These are phyloP conservation scores for Drosophila yooni DNA, from an alignment of 2,888 invertebrate species.

Conservation along the genomic window DNA sequence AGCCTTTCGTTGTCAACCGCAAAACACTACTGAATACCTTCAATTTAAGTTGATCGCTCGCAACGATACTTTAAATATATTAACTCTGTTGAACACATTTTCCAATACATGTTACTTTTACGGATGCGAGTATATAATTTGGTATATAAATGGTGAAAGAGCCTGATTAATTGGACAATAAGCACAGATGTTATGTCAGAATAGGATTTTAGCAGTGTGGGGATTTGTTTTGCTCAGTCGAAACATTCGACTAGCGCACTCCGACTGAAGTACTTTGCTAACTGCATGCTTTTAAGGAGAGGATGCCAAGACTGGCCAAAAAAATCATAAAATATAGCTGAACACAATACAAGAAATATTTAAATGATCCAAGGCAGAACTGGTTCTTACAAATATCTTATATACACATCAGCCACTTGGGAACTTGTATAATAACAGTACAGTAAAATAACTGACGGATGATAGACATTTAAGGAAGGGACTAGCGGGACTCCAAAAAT, in stretches of 20 bases:
- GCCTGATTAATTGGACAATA: not conserved
- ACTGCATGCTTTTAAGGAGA: not conserved
- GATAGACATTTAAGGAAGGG: slow-evolving; percentile 48
- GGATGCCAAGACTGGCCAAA: not conserved
- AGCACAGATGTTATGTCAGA: not conserved
- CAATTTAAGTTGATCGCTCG: not conserved
- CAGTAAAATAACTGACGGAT: slow-evolving; percentile 41
- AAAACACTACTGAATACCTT: not conserved
- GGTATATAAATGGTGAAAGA: not conserved
- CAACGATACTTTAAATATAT: not conserved
- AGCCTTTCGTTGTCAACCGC: slow-evolving; percentile 6
- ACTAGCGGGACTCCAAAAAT: slow-evolving; percentile 17
- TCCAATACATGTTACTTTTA: not conserved
- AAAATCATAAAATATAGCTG: not conserved
- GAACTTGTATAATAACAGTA: not conserved
- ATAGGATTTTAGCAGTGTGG: not conserved
- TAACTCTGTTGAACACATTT: not conserved
- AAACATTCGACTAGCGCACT: not conserved
- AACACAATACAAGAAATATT: not conserved
- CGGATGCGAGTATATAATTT: not conserved
- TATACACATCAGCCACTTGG: not conserved
- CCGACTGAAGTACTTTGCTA: not conserved
- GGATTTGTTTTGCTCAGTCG: not conserved
- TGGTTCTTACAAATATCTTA: not conserved
- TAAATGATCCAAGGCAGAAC: not conserved